A percentile compares a stretch with the other conserved stretches of the same genome.
phyloP scores from a whole-genome alignment of 2,113 vertebrate species.

The Pardalotus punctatus region DNA sequence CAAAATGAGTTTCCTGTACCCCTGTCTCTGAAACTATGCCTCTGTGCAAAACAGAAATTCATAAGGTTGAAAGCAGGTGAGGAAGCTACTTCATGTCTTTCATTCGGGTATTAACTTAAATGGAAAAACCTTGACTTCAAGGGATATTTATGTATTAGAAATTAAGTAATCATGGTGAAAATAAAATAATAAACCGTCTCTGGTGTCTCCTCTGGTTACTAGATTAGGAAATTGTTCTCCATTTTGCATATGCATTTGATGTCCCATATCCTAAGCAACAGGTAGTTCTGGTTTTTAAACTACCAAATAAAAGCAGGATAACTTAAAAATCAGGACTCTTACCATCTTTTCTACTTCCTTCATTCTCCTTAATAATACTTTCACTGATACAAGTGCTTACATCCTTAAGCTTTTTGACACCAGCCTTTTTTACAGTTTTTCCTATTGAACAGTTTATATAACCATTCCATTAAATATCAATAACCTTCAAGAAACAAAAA shows the following conservation, averaged over 20 bases:
- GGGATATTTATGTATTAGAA: not conserved
- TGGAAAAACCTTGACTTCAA: not conserved
- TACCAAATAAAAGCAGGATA: not conserved
- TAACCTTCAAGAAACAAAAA: not conserved
- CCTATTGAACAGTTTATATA: not conserved
- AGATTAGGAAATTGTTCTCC: not conserved
- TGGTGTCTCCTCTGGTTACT: not conserved
- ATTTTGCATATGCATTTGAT: not conserved
- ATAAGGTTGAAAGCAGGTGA: not conserved
- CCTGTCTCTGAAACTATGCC: not conserved
- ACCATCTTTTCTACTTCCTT: not conserved
- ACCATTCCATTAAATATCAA: not conserved
- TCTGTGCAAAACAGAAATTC: not conserved
- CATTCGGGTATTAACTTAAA: not conserved
- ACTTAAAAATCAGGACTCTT: not conserved
- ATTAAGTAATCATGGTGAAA: not conserved
- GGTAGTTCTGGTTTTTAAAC: not conserved
- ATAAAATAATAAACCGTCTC: not conserved
- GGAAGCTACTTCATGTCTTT: not conserved
- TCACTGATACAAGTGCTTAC: not conserved
- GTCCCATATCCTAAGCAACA: not conserved
- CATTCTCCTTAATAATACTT: not conserved
- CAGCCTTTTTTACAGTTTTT: not conserved
- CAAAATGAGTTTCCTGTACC: not conserved
- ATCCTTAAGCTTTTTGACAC: not conserved